Conservation (phyloP, 2,113 vertebrate genomes). For the Zosterops hypoxanthus region DNA sequence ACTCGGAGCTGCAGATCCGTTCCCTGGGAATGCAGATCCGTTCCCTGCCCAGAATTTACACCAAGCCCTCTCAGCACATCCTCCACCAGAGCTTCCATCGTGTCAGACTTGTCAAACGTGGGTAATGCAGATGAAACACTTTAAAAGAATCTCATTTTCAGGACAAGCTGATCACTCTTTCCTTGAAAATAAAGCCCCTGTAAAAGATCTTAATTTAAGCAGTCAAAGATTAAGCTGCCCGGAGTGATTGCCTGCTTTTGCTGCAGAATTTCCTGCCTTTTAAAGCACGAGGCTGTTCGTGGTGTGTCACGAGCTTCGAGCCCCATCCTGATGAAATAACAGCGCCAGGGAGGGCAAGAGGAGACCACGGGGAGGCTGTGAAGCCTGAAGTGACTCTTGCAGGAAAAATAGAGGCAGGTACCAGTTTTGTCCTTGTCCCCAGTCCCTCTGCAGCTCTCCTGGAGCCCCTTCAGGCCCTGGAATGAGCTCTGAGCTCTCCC, state of each 20-base stretch:
- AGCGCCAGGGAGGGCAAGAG: neutral
- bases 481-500: neutral
- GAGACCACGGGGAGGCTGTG: neutral
- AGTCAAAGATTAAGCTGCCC: conserved; percentile 55
- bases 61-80: too few species aligned
- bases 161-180: too few species aligned
- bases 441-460: neutral
- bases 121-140: too few species aligned
- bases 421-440: neutral
- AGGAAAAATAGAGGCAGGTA: neutral
- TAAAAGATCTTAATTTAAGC: conserved; percentile 64
- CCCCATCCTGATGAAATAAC: neutral
- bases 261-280: neutral
- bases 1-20: too few species aligned
- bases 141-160: too few species aligned
- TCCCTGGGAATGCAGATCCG: too few species aligned
- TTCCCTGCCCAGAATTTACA: too few species aligned
- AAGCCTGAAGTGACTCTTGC: neutral
- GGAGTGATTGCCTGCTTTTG: conserved; percentile 31
- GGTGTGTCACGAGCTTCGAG: neutral
- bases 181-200: conserved; percentile 58
- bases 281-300: neutral
- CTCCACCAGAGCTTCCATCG: too few species aligned
- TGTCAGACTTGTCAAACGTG: too few species aligned
- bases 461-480: neutral